Conservation (phyloP, 37 sponge, comb jelly and placozoan species). For the Crambe crambe region DNA sequence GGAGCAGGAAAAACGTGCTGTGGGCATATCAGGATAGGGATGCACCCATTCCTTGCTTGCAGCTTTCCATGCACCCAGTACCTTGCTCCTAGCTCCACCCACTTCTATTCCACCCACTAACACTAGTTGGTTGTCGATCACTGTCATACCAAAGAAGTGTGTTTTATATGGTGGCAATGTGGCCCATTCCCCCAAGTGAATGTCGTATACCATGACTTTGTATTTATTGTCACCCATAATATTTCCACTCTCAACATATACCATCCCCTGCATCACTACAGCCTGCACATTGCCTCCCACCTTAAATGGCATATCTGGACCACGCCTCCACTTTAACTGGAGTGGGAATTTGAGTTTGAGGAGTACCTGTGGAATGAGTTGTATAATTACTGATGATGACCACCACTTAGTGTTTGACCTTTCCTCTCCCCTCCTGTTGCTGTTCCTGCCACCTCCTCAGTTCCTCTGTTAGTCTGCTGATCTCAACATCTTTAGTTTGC, state of each 20-base stretch:
- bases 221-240: not conserved
- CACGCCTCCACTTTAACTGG: not conserved
- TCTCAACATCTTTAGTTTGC: not conserved
- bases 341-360: no score
- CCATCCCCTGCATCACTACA: not conserved
- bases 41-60: not conserved
- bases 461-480: not conserved
- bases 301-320: not conserved
- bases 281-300: not conserved
- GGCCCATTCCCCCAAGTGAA: not conserved
- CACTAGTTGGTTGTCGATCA: not conserved
- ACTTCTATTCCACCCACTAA: not conserved
- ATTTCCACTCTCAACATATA: not conserved
- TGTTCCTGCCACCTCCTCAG: not conserved
- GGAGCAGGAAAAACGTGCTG: not conserved
- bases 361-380: no score
- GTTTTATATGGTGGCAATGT: not conserved
- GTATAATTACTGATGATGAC: no score
- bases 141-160: slow-evolving; percentile 1
- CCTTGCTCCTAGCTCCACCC: not conserved
- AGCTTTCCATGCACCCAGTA: slow-evolving; percentile 1
- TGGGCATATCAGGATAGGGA: slow-evolving; percentile 24
- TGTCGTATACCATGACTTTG: not conserved
- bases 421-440: no score
- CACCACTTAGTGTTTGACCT: no score